phyloP scores from a whole-genome alignment of 2,113 vertebrate species.

The Myotis brandtii region DNA sequence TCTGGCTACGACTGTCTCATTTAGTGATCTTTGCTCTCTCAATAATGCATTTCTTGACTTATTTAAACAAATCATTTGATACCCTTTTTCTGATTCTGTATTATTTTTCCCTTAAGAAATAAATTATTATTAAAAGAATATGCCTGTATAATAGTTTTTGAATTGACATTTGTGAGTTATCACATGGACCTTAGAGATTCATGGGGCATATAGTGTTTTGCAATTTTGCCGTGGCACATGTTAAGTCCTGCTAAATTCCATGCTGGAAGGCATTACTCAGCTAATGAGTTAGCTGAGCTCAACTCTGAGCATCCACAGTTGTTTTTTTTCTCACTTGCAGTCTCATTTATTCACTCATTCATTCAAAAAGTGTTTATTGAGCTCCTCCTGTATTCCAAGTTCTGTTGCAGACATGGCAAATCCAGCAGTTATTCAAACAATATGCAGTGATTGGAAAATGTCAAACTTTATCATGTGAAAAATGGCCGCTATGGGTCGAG shows the following conservation, averaged over 20 bases:
- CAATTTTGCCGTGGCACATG: background rate
- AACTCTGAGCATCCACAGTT: background rate
- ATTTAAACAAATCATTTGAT: constrained; percentile 22
- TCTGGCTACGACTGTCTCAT: background rate
- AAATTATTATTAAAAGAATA: background rate
- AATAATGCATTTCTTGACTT: background rate
- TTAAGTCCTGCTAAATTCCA: constrained; percentile 22
- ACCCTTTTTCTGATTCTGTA: background rate
- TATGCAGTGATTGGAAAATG: background rate
- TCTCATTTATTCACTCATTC: constrained; percentile 14
- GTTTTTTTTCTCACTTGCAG: background rate
- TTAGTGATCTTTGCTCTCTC: background rate
- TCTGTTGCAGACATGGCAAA: background rate
- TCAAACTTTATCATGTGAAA: background rate
- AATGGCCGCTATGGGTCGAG: background rate
- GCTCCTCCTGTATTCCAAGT: background rate
- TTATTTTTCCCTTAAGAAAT: constrained; percentile 19
- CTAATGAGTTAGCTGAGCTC: background rate
- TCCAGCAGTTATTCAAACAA: background rate
- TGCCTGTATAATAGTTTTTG: background rate
- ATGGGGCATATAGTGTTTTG: background rate
- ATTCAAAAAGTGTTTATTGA: background rate
- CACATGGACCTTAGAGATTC: background rate
- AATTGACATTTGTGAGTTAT: background rate
- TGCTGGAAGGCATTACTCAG: background rate